phyloP scores from a whole-genome alignment of 1,140 invertebrate species.

The Apis cerana region DNA sequence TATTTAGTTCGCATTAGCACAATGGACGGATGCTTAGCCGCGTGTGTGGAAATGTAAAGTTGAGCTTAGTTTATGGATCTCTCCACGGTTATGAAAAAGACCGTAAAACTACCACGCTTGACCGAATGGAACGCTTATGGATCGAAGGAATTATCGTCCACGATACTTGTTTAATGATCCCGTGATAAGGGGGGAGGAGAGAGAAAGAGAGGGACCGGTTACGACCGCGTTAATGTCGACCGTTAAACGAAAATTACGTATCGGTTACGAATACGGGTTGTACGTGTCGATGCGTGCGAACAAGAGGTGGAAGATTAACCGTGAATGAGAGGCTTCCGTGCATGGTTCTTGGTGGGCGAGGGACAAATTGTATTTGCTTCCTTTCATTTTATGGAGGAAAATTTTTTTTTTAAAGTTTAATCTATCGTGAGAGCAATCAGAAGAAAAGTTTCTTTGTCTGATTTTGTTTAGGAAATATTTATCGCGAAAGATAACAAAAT shows the following conservation, averaged over 20 bases:
- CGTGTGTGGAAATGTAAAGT: slow-evolving; percentile 26
- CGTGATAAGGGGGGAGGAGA: not conserved
- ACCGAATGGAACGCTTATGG: not conserved
- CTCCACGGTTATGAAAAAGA: slow-evolving; percentile 7
- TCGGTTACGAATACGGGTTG: not conserved
- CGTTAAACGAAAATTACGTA: slow-evolving; percentile 10
- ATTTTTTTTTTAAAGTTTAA: no score
- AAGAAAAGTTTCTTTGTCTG: no score
- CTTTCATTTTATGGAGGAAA: no score
- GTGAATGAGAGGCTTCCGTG: not conserved
- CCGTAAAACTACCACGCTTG: not conserved
- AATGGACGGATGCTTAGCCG: slow-evolving; percentile 13
- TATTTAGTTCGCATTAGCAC: slow-evolving; percentile 50
- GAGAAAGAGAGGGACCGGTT: not conserved
- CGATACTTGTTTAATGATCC: slow-evolving; percentile 23
- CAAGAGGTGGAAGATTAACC: not conserved
- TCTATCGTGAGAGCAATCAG: no score
- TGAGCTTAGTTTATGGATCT: slow-evolving; percentile 31
- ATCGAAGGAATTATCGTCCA: slow-evolving; percentile 18
- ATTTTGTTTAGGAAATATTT: no score
- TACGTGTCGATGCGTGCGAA: no score
- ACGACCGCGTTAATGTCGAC: slow-evolving; percentile 5
- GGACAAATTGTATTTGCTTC: no score
- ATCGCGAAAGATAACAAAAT: no score
- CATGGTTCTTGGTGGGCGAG: not conserved